These are phyloP conservation scores for Meiosimyza platycephala DNA, from an alignment of 2,888 invertebrate species.

Conservation along the genomic window DNA sequence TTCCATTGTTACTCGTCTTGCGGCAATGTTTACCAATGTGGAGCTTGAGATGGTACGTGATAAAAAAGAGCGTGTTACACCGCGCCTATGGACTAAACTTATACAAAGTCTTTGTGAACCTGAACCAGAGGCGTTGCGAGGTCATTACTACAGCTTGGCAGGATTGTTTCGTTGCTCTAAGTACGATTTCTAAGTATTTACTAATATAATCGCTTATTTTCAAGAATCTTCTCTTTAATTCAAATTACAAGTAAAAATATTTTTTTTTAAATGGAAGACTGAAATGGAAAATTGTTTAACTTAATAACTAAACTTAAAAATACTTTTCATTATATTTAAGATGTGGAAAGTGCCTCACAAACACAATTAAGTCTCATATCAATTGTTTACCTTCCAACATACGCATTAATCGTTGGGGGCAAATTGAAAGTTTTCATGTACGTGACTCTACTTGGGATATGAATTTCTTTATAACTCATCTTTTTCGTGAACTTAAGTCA, in stretches of 20 bases:
- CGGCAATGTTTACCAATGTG: constrained; percentile 87
- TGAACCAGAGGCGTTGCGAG: constrained; percentile 79
- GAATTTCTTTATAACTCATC: constrained; percentile 80
- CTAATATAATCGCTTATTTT: background rate
- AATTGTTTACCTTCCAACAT: constrained; percentile 80
- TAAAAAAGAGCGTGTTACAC: constrained; percentile 89
- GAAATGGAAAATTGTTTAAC: background rate
- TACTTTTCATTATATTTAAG: constrained; percentile 57
- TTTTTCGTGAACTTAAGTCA: constrained; percentile 82
- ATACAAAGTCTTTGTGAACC: constrained; percentile 82
- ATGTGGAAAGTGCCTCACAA: constrained; percentile 79
- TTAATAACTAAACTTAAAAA: background rate
- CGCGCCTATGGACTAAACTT: constrained; percentile 84
- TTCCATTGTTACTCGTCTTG: constrained; percentile 77
- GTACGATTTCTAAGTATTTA: constrained; percentile 60
- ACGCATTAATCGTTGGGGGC: constrained; percentile 79
- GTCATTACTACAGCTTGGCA: constrained; percentile 84
- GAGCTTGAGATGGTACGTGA: constrained; percentile 88
- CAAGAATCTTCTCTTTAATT: too few relatives aligned
- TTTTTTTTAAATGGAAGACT: too few relatives aligned
- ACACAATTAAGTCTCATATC: constrained; percentile 76
- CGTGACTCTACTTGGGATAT: constrained; percentile 84
- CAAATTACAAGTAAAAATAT: too few relatives aligned
- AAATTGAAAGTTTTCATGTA: constrained; percentile 77
- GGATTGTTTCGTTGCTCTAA: constrained; percentile 78